These are phyloP conservation scores for Neodon shergylaensis DNA, from an alignment of 2,113 vertebrate genomes.

Conservation along the genomic window DNA sequence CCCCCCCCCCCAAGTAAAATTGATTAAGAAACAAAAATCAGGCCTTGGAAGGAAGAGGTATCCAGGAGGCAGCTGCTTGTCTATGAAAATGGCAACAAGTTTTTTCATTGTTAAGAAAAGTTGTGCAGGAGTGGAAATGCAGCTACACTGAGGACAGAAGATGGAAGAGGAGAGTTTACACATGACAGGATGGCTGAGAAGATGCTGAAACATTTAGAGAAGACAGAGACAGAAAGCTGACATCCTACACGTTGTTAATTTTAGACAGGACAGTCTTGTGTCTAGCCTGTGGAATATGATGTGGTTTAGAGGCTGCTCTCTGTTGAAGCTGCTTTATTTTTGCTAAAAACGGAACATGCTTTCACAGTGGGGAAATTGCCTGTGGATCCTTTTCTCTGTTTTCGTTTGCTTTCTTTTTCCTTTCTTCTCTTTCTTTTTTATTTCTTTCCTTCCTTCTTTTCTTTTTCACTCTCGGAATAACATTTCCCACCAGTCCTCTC, in stretches of 20 bases:
- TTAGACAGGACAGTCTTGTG: not conserved
- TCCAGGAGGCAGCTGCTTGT: not conserved
- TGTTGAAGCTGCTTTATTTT: not conserved
- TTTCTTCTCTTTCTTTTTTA: not conserved
- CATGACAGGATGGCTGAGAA: not conserved
- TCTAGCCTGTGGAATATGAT: not conserved
- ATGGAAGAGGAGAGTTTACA: not conserved
- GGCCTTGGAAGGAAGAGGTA: not conserved
- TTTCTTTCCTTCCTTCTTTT: fast-evolving
- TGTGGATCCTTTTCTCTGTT: not conserved
- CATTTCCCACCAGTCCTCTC: not conserved
- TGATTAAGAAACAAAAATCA: not conserved
- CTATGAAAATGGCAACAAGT: not conserved
- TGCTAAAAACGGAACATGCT: not conserved
- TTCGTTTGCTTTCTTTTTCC: not conserved
- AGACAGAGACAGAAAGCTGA: not conserved
- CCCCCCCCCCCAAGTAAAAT: not conserved
- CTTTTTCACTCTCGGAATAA: not conserved
- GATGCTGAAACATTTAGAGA: not conserved
- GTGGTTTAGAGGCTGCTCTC: not conserved
- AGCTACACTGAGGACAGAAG: not conserved
- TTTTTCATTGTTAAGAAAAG: not conserved
- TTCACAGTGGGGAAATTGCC: not conserved
- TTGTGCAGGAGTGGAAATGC: not conserved
- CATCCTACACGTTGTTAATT: not conserved